Base-by-base conservation (phyloP, 1,140 invertebrate genomes). In the Eriocheir sinensis region DNA sequence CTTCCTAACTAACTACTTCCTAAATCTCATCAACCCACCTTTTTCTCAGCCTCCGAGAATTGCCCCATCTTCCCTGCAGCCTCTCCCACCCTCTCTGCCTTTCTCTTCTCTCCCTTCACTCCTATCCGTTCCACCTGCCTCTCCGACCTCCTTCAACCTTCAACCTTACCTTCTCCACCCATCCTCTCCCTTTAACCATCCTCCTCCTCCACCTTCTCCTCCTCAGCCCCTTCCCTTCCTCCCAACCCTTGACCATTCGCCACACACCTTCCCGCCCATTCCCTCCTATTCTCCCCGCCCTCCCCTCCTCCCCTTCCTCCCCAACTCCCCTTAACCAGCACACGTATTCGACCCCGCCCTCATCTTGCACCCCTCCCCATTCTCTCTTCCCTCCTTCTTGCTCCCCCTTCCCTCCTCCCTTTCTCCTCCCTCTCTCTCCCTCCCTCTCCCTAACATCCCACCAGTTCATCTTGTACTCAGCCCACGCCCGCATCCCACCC, bases 381-480 rank as follows among this genome's bases (percentile, higher is more conserved):
- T 4, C 12, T 72, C 60, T 72, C 17, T 4, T 4, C 44, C 4
- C 27, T 86, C 60, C 60, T n/a, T n/a, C 60, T 72, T n/a, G 21
- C 60, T n/a, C 60, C 60, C n/a, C 48, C 48, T 53, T 9, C 48
- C 48, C n/a, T n/a, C n/a, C n/a, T n/a, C n/a, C n/a, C n/a, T n/a
- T n/a, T n/a, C n/a, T 21, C 8, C 53, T 21, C 53, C 53, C 17
- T 72, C 17, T 21, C 53, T 72, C 9, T 2, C 21, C 12, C 60
- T 21, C 21, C n/a, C 60, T 72, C 60, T n/a, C n/a, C 32, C 30
- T 0, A n/a, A 27, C 34, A 38, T 21, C 41, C 85, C 41, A 27
- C 85, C 85, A n/a, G n/a, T 86, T 44, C 41, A 40, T 36, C 85
- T 86, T 86, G 36, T 41, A 40, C 83, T 86, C 34, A 6, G 34